Conservation (phyloP, 2,113 vertebrate genomes). For the Caretta caretta region DNA sequence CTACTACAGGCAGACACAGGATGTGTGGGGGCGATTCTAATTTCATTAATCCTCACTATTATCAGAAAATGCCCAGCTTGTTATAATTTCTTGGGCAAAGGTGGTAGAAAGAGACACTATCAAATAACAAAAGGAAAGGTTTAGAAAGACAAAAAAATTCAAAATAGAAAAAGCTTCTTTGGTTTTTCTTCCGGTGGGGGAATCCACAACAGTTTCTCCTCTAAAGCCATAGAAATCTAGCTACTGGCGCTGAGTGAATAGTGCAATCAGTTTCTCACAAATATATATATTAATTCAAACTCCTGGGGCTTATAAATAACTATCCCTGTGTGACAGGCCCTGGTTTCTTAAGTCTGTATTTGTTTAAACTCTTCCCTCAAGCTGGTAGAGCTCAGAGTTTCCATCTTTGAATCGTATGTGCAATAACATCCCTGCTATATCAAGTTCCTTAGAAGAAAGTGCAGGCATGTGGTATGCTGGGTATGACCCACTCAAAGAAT, state of each 20-base stretch:
- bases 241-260: slow-evolving; percentile 33
- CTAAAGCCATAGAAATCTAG: slow-evolving; percentile 24
- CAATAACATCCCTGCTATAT: background rate
- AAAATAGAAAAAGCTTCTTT: slow-evolving; percentile 26
- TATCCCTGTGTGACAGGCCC: background rate
- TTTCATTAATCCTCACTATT: background rate
- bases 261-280: slow-evolving; percentile 8
- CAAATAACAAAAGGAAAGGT: slow-evolving; percentile 6
- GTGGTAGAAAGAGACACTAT: slow-evolving; percentile 8
- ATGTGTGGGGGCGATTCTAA: background rate
- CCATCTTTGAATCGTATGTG: background rate
- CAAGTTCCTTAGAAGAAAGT: background rate
- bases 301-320: slow-evolving; percentile 29
- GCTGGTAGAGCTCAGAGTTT: background rate
- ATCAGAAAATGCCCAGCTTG: slow-evolving; percentile 13
- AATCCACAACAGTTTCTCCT: slow-evolving; percentile 33
- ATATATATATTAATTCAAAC: background rate
- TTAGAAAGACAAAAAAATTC: slow-evolving; percentile 16
- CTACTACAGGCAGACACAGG: background rate
- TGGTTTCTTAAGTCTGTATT: background rate
- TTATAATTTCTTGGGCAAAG: background rate
- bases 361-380: background rate
- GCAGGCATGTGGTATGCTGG: background rate
- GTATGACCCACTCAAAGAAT: background rate
- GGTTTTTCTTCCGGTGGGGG: background rate